Percentiles rank a stretch among this genome's conserved stretches.
Evolutionary conservation across 2,888 invertebrate species (phyloP).

Genomic region (Chromoteleia sp.): DNA sequence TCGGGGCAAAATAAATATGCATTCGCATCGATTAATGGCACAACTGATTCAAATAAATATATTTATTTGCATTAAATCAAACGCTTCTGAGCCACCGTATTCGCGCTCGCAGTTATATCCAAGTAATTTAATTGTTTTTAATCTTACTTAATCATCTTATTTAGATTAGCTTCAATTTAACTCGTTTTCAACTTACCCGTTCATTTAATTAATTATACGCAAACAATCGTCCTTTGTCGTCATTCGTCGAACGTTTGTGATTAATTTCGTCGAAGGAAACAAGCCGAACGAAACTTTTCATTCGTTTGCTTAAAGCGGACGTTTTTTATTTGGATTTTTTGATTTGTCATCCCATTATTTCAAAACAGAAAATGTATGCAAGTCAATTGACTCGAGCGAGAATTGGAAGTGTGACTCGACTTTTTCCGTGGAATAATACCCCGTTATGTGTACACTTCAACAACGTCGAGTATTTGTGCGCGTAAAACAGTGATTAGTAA

Average conservation of each 20-base stretch:
- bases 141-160: not conserved
- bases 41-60: not conserved
- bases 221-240: not conserved
- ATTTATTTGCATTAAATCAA: slow-evolving; percentile 7
- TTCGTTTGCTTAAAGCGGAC: not conserved
- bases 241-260: not conserved
- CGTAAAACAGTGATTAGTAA: slow-evolving; percentile 32
- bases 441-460: slow-evolving; percentile 15
- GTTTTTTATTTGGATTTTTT: slow-evolving; percentile 15
- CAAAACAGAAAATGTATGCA: slow-evolving; percentile 16
- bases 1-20: slow-evolving; percentile 6
- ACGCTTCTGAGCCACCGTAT: not conserved
- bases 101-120: not conserved
- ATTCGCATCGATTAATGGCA: not conserved
- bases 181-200: not conserved
- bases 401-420: slow-evolving; percentile 40
- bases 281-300: not conserved
- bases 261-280: not conserved
- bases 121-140: not conserved
- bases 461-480: slow-evolving; percentile 4
- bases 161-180: not conserved
- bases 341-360: slow-evolving; percentile 37
- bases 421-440: slow-evolving; percentile 11
- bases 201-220: not conserved
- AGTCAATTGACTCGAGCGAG: slow-evolving; percentile 13